Evolutionary conservation across 1,140 invertebrate genomes (phyloP).

Genomic region (Brachionus plicatilis): DNA sequence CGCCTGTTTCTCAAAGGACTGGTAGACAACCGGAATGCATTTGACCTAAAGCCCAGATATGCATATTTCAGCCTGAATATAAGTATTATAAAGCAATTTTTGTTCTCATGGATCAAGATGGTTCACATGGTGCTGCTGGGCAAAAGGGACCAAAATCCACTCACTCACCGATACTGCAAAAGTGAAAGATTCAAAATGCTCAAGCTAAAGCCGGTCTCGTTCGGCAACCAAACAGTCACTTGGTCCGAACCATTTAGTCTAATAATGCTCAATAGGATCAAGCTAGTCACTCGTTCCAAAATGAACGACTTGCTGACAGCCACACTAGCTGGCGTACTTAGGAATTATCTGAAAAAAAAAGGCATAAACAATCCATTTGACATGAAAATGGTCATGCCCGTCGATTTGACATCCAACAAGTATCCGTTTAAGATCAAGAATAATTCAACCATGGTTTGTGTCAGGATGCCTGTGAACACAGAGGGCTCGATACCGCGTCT

Average conservation of each 20-base stretch:
- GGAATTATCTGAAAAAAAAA: conserved; percentile 5
- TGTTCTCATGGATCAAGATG: not conserved
- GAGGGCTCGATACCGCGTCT: conserved; percentile 30
- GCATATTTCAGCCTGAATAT: not conserved
- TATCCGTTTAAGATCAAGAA: conserved; percentile 16
- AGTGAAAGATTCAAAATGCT: not conserved
- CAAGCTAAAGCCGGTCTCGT: not conserved
- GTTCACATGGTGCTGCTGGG: not conserved
- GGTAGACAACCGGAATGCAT: conserved; percentile 27
- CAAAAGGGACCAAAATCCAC: not conserved
- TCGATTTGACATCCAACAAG: conserved; percentile 25
- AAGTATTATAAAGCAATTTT: not conserved
- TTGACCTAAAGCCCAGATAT: conserved; percentile 36
- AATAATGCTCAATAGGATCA: conserved; percentile 12
- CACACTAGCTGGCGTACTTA: not conserved
- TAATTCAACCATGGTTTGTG: not conserved
- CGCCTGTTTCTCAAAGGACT: conserved; percentile 10
- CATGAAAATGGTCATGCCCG: conserved; percentile 10
- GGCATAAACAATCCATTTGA: conserved; percentile 10
- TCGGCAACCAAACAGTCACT: not conserved
- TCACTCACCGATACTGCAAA: not conserved
- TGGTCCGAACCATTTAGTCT: conserved; percentile 40
- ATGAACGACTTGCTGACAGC: conserved; percentile 35
- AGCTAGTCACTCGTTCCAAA: conserved; percentile 22
- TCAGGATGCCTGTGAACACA: conserved; percentile 6